These are phyloP conservation scores for Bos indicus DNA, from an alignment of 2,113 vertebrate genomes.

Conservation along the genomic window DNA sequence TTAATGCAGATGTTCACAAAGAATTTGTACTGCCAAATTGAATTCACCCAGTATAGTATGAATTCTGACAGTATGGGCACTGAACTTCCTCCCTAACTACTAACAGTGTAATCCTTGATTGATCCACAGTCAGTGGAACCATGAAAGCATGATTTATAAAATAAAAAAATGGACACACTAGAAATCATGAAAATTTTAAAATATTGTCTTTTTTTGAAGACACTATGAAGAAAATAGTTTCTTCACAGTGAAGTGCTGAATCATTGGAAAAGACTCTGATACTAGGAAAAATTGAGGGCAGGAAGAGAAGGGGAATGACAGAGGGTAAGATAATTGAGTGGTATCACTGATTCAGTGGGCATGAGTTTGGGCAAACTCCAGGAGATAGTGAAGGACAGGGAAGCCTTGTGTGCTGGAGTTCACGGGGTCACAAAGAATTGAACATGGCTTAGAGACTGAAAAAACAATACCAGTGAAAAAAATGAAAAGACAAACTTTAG, in stretches of 20 bases:
- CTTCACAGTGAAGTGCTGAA: too few species aligned
- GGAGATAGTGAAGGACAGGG: too few species aligned
- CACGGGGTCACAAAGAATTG: too few species aligned
- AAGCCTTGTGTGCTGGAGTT: too few species aligned
- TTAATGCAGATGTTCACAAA: not conserved
- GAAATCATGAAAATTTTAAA: not conserved
- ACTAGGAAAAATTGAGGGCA: too few species aligned
- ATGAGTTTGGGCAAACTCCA: too few species aligned
- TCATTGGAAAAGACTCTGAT: too few species aligned
- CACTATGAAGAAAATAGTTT: not conserved
- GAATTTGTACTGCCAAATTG: not conserved
- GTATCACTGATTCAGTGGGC: too few species aligned
- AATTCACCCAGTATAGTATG: accelerated
- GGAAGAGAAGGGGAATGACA: too few species aligned
- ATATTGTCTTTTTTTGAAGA: not conserved
- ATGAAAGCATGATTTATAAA: not conserved
- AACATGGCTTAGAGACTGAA: too few species aligned
- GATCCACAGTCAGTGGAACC: not conserved
- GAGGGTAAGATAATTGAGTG: too few species aligned
- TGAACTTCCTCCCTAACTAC: not conserved
- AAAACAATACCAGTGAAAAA: not conserved
- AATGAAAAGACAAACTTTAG: not conserved
- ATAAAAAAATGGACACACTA: not conserved
- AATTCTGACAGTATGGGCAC: not conserved
- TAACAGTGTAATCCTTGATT: not conserved